Conservation (phyloP, 2,888 invertebrate genomes). For the Chrysotoxum bicinctum region DNA sequence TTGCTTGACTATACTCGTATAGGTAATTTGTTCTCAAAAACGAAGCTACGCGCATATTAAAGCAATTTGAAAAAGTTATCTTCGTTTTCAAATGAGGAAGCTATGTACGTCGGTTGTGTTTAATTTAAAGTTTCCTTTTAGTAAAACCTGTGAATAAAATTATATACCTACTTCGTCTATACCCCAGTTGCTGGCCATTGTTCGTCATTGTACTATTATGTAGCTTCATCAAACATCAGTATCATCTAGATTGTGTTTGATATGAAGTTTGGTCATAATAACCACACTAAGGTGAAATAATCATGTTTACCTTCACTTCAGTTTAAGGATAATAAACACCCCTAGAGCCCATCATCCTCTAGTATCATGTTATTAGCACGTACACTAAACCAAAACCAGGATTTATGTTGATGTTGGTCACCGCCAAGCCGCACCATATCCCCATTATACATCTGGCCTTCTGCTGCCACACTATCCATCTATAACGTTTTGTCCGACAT, state of each 20-base stretch:
- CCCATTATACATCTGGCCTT: not conserved
- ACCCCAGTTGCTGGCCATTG: not conserved
- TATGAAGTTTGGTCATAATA: slow-evolving; percentile 38
- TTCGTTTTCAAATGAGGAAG: not conserved
- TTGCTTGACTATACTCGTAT: too few species aligned
- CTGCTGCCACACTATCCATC: not conserved
- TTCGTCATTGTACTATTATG: not conserved
- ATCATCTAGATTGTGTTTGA: slow-evolving; percentile 16
- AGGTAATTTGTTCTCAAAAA: too few species aligned
- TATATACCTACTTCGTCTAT: not conserved
- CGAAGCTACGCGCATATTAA: too few species aligned
- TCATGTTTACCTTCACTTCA: slow-evolving; percentile 66
- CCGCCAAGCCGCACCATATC: not conserved
- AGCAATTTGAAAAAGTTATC: not conserved
- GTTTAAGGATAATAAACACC: slow-evolving; percentile 62
- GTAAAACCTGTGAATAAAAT: not conserved
- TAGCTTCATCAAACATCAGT: slow-evolving; percentile 13
- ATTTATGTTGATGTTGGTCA: not conserved
- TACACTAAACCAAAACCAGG: slow-evolving; percentile 40
- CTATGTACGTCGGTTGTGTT: not conserved
- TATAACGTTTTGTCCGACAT: slow-evolving; percentile 33
- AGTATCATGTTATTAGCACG: slow-evolving; percentile 63
- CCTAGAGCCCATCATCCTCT: slow-evolving; percentile 59
- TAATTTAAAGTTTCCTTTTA: not conserved
- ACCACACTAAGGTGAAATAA: slow-evolving; percentile 43